Evolutionary conservation across 2,113 vertebrate genomes (phyloP), one percentile per base, ranked within the genome.

Genomic region (Rhinolophus sinicus): DNA sequence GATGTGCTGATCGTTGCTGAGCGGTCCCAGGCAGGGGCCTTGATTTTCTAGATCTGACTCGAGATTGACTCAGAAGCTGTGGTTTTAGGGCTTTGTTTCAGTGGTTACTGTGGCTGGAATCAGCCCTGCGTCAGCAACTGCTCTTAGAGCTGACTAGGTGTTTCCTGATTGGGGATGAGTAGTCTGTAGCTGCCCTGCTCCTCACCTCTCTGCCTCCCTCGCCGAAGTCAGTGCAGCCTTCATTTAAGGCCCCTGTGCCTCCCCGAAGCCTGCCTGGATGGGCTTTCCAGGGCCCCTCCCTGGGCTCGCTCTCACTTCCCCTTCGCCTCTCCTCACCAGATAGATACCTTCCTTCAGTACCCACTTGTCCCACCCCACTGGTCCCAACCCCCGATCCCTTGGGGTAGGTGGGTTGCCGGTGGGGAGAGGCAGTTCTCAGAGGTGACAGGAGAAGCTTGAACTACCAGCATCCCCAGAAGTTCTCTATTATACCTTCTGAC

Each of bases 61-160:
- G 16, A 81, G 50, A 19, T 21, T 73, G 97, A 93, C 72, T 97
- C 95, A 86, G 85, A 88, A 0, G 1, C 81, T 94, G 88, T 82
- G 88, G 93, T 85, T 87, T 92, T 16, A 88, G 92, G 52, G 70
- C 86, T 94, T 81, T 73, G 89, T 96, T 86, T 93, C 80, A 38
- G 82, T 0, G 4, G 64, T 93, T 88, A 18, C 62, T 28, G 22
- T 14, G 50, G 65, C 38, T 77, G 56, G 65, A 60, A 64, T 90
- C 75, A 76, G 50, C 69, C 58, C 30, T 82, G 33, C 4, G 16
- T 97, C 95, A 84, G 78, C 80, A 52, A 28, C 92, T 47, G 84
- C 94, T 60, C 54, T 94, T 65, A 1, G 78, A 40, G 77, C 21
- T 35, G 67, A 30, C 75, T 58, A 80, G 93, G 76, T 4, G 8